Evolutionary conservation across 2,113 vertebrate species (phyloP).

Genomic region (Hucho hucho): DNA sequence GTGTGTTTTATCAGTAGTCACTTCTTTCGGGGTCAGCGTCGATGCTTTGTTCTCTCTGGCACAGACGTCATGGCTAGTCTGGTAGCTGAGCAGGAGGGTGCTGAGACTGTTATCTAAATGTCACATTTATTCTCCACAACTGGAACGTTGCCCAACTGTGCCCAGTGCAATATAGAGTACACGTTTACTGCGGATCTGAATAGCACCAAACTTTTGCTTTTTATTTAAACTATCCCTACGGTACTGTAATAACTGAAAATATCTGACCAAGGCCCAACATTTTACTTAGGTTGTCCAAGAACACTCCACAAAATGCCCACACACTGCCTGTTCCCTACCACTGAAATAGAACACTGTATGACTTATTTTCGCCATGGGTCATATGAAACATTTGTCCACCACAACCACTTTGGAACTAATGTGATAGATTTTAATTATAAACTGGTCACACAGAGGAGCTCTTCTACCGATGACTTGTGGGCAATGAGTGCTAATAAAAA

Average conservation of each 20-base stretch:
- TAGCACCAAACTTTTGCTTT: too few species aligned
- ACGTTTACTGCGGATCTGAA: too few species aligned
- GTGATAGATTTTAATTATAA: not conserved
- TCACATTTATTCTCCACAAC: conserved; percentile 34
- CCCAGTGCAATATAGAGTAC: not conserved
- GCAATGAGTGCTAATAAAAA: not conserved
- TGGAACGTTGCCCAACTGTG: conserved; percentile 4
- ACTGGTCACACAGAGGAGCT: not conserved
- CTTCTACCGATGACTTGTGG: not conserved
- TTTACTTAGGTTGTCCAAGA: too few species aligned
- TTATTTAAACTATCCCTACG: too few species aligned
- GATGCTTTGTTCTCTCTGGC: conserved; percentile 43
- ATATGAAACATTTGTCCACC: not conserved
- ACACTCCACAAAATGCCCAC: too few species aligned
- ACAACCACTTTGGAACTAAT: not conserved
- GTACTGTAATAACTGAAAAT: too few species aligned
- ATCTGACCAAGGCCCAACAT: too few species aligned
- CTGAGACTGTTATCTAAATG: conserved; percentile 54
- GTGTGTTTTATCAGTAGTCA: conserved; percentile 30
- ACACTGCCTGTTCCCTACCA: not conserved
- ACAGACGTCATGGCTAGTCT: conserved; percentile 41
- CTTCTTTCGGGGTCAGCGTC: conserved; percentile 31
- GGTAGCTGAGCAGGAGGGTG: conserved; percentile 27
- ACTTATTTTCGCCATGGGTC: not conserved
- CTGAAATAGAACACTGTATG: not conserved